Evolutionary conservation across 1,140 invertebrate genomes (phyloP).

Genomic region (Microplitis mediator): DNA sequence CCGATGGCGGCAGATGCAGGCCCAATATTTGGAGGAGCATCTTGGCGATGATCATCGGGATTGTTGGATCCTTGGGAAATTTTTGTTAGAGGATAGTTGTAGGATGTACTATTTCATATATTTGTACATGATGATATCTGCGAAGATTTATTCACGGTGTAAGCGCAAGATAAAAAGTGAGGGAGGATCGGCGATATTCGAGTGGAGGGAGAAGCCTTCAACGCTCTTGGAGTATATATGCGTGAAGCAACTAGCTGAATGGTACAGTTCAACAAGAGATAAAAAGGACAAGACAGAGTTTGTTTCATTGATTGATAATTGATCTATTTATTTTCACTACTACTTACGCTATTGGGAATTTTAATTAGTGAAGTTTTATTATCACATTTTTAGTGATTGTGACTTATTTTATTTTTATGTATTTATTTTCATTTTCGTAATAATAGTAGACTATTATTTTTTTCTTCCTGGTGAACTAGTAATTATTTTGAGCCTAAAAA

Average conservation of each 20-base stretch:
- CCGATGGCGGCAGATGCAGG: too few species aligned
- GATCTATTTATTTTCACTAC: neutral
- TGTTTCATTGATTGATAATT: neutral
- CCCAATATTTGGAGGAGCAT: too few species aligned
- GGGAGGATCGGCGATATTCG: conserved; percentile 38
- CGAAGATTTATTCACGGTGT: neutral
- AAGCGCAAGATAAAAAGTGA: conserved; percentile 42
- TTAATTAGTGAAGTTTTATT: neutral
- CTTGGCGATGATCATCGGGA: too few species aligned
- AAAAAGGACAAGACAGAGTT: conserved; percentile 44
- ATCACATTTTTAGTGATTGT: neutral
- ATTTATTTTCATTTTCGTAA: too few species aligned
- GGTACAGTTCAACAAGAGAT: conserved; percentile 57
- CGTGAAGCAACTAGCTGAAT: conserved; percentile 49
- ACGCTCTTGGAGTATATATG: conserved; percentile 55
- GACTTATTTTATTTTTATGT: too few species aligned
- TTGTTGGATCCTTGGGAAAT: too few species aligned
- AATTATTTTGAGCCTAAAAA: neutral
- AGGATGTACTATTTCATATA: too few species aligned
- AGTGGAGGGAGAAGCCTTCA: conserved; percentile 40
- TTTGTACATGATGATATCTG: neutral
- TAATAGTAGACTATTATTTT: too few species aligned
- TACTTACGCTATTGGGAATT: neutral
- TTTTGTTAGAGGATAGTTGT: too few species aligned
- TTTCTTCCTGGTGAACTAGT: neutral